phyloP scores from a whole-genome alignment of 1,140 invertebrate genomes.

The Pemphigus obesinymphae region DNA sequence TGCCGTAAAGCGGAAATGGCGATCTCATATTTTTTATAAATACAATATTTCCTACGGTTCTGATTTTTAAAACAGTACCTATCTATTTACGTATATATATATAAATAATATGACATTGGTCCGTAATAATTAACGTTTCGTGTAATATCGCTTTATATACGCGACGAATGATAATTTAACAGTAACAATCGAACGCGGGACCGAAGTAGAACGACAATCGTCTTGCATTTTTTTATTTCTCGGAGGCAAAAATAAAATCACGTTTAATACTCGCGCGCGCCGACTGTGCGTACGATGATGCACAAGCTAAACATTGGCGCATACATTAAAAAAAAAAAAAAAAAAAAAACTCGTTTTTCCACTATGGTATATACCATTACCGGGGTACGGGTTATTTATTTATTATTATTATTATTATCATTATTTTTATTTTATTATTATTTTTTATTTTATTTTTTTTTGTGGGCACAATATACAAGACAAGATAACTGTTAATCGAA shows the following conservation, averaged over 20 bases:
- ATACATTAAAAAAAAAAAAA: constrained; percentile 2
- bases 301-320: constrained; percentile 25
- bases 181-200: neutral
- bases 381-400: constrained; percentile 25
- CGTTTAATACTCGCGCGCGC: neutral
- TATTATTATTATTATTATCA: no score
- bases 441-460: neutral
- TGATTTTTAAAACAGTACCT: no score
- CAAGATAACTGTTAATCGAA: constrained; percentile 36
- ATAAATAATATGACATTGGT: no score
- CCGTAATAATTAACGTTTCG: no score
- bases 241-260: constrained; percentile 6
- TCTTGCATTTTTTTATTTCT: neutral
- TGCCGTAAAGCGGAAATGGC: no score
- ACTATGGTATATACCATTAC: neutral
- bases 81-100: no score
- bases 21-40: no score
- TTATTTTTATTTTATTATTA: neutral
- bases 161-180: no score
- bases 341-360: constrained; percentile 37
- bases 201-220: constrained; percentile 11
- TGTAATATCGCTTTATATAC: no score
- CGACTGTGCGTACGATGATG: neutral
- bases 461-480: constrained; percentile 4
- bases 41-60: no score